Evolutionary conservation across 2,797 vertebrate genomes (phyloP), one percentile per base, ranked within the genome.

Genomic region (Uromys caudimaculatus): DNA sequence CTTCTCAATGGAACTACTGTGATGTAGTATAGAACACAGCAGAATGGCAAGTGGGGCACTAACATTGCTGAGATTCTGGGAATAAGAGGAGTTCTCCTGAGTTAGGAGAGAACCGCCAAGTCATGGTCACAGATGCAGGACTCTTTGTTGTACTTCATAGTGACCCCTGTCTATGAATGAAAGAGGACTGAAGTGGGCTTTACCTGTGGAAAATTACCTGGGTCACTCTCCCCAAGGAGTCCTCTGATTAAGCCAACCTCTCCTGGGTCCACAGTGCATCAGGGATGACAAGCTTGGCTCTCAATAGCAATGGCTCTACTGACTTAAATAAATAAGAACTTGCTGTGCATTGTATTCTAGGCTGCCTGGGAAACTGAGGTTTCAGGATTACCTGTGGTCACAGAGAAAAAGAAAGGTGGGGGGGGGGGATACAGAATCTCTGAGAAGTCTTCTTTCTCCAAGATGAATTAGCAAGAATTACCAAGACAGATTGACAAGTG

Each of bases 381-480:
- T 75, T 29, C 27, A 86, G 92, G 89, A 89, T 90, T 83, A 85
- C 41, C 58, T 73, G 10, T 90, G 93, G 29, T 93, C 95, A 54
- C 69, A 97, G 73, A 75, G 41, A 11, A 41, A 24, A 44, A 27
- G 27, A 44, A 75, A 6, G 41, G 1, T 23, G n/a, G 7, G n/a
- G 41, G 1, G 11, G n/a, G 7, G n/a, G 69, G 41, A 47, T 75
- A 6, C 11, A 88, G 9, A 24, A 58, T 60, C 58, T 94, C 92
- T 73, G 89, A 95, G 56, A 89, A 82, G 3, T 71, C 73, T 84
- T 69, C 52, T 47, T 71, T 71, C 92, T 32, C 67, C 82, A 47
- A 89, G 94, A 87, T 69, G 95, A n/a, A 95, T 19, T 32, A 56
- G 58, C 13, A 75, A 94, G 76, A 24, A 95, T 19, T 35, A 52